Conservation (phyloP, 1,140 invertebrate genomes). For the Caenorhabditis latens region DNA sequence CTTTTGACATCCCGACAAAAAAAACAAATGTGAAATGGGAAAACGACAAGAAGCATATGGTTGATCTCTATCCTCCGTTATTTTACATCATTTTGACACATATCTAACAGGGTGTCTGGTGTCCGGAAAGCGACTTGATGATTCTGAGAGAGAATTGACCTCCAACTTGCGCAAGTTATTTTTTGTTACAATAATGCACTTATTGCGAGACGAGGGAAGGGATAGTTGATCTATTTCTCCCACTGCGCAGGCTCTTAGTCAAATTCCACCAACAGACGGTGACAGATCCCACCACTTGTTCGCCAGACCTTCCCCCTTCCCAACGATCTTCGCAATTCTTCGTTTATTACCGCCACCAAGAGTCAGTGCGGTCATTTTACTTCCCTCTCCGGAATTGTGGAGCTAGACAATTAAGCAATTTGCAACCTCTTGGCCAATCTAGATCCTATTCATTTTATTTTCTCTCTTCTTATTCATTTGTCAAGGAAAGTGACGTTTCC, state of each 20-base stretch:
- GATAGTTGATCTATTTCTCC: conserved; percentile 21
- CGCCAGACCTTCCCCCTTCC: neutral
- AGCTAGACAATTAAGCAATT: conserved; percentile 49
- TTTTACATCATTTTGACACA: conserved; percentile 32
- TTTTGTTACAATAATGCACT: conserved; percentile 1
- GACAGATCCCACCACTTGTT: conserved; percentile 27
- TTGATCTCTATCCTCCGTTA: neutral
- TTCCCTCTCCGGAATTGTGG: neutral
- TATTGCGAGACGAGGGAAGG: neutral
- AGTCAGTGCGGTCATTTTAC: conserved; percentile 16
- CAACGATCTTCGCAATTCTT: conserved; percentile 7
- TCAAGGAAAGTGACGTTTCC: neutral
- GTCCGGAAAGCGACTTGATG: neutral
- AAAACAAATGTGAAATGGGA: conserved; percentile 43
- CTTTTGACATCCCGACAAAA: conserved; percentile 5
- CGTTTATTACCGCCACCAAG: conserved; percentile 39
- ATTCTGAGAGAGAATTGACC: neutral
- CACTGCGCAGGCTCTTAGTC: conserved; percentile 35
- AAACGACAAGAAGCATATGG: neutral
- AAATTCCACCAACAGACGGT: conserved; percentile 50
- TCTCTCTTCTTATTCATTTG: neutral
- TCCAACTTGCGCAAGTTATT: conserved; percentile 26
- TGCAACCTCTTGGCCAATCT: conserved; percentile 34
- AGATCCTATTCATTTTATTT: conserved; percentile 40
- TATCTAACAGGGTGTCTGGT: neutral